Conservation (phyloP, 92 coral and sea anemone genomes). For the Parazoanthus swiftii region DNA sequence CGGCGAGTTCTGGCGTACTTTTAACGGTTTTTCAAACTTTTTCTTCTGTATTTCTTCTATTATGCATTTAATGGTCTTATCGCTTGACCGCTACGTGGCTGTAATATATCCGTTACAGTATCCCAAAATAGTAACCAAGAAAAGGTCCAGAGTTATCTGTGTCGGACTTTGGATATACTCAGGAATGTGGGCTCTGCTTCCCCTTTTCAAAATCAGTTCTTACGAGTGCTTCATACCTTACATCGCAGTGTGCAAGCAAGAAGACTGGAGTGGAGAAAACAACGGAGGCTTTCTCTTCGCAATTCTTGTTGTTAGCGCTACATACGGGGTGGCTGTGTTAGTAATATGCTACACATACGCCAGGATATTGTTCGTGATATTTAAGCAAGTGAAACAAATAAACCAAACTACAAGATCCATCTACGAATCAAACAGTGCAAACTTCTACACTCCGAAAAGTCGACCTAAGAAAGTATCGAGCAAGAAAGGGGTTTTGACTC, state of each 20-base stretch:
- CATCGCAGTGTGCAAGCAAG: conserved; percentile 57
- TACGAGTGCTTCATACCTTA: conserved; percentile 85
- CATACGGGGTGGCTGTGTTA: conserved; percentile 75
- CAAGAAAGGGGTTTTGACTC: conserved; percentile 67
- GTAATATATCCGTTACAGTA: conserved; percentile 61
- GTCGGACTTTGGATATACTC: conserved; percentile 70
- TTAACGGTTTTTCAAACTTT: conserved; percentile 79
- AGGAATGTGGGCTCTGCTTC: conserved; percentile 72
- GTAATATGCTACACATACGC: conserved; percentile 59
- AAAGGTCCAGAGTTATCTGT: conserved; percentile 53
- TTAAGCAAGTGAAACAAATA: conserved; percentile 51
- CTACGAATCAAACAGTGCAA: background rate
- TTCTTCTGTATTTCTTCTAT: conserved; percentile 85
- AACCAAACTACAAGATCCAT: background rate
- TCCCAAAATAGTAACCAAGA: conserved; percentile 58
- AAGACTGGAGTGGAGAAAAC: conserved; percentile 80
- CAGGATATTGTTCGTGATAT: conserved; percentile 60
- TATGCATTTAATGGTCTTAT: conserved; percentile 83
- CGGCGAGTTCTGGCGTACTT: conserved; percentile 62
- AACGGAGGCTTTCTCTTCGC: conserved; percentile 58
- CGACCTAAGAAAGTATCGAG: conserved; percentile 30
- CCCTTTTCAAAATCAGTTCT: conserved; percentile 73
- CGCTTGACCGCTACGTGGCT: conserved; percentile 73
- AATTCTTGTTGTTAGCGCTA: conserved; percentile 77
- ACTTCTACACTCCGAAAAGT: background rate